These are phyloP conservation scores for Scophthalmus maximus DNA, from an alignment of 2,113 vertebrate species.

Conservation along the genomic window DNA sequence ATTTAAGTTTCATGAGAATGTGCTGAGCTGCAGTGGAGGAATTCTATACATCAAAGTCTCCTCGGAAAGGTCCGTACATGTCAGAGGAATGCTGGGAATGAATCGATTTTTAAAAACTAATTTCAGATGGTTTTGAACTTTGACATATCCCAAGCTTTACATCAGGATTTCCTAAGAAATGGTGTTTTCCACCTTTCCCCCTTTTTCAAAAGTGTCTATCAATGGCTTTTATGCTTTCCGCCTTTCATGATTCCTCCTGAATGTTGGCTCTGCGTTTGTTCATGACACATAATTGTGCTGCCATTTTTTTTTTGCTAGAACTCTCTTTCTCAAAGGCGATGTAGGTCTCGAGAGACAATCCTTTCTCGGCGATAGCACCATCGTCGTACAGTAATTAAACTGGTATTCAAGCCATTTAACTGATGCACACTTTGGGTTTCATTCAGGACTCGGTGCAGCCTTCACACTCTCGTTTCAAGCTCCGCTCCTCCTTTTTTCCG, in stretches of 20 bases:
- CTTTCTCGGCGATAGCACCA: neutral
- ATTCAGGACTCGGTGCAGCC: neutral
- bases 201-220: neutral
- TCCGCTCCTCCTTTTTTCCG: neutral
- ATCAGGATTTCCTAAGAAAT: neutral
- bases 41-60: neutral
- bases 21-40: neutral
- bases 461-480: neutral
- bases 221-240: neutral
- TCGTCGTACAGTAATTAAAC: neutral
- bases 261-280: neutral
- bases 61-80: neutral
- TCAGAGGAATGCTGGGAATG: neutral
- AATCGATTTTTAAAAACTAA: neutral
- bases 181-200: neutral
- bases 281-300: neutral
- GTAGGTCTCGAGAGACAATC: neutral
- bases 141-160: neutral
- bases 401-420: neutral
- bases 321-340: neutral
- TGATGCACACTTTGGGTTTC: neutral
- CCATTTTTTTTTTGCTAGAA: slow-evolving; percentile 10
- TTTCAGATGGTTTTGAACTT: neutral
- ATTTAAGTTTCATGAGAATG: neutral
- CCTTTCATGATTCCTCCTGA: neutral